Evolutionary conservation across 2,113 vertebrate genomes (phyloP), one percentile per base, ranked within the genome.

Genomic region (Takifugu bimaculatus): DNA sequence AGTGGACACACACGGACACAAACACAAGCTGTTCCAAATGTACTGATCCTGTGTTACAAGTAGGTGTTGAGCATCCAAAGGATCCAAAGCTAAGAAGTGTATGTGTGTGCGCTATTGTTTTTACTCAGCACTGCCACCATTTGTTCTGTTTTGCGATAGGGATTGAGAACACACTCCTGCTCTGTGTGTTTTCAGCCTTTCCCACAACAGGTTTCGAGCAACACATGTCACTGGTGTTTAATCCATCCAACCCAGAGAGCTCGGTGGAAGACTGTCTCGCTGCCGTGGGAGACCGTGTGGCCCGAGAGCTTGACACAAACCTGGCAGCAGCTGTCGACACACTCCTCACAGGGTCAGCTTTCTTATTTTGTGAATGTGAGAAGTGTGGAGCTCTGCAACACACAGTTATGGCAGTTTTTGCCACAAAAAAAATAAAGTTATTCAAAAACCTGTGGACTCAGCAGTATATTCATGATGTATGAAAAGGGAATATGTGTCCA

Each of bases 261-360:
- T 93, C 94, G 0, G 84, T 98, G 60, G 94, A 97, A 82, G 94
- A 97, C 69, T 94, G 91, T 77, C 87, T 99, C 48, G 91, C 92
- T 58, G 90, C 91, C 28, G 7, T 96, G 1, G 94, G 93, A 50
- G 92, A 94, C 54, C 88, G 85, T 7, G 86, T 94, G 57, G 83
- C 80, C 43, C 78, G 58, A 26, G 93, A 95, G 26, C 70, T 96
- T 60, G 89, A 87, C 65, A 81, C 89, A 28, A 88, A 90, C 47
- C 86, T 99, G 66, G 72, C 84, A 6, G 79, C 80, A 73, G 93
- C 94, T 1, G 78, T 92, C 27, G 87, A 91, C 61, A 82, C 55
- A 49, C 93, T 99, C 70, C 92, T 96, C 50, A 88, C 87, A 78
- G 91, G 91, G 96, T 98, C 83, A 92, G 94, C 93, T 50, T 39